Base-by-base conservation (phyloP, 1,140 invertebrate genomes). In the Nasonia vitripennis region DNA sequence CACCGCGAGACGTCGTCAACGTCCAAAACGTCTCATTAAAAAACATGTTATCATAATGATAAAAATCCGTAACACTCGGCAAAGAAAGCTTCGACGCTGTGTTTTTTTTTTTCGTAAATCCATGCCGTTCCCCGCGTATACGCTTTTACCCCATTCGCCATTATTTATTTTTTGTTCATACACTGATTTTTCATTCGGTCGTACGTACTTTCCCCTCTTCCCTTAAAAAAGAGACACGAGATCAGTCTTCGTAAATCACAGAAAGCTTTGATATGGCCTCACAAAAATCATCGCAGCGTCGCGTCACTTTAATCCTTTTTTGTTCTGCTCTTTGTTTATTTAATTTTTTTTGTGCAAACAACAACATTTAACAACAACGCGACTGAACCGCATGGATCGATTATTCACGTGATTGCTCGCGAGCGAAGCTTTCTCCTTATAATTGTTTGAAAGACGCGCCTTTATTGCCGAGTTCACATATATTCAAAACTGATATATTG, bases 181-280 rank as follows among this genome's bases (percentile, higher is more conserved):
- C 55, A 20, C 3, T 27, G 0, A 41, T 55, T 34, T 74, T 82
- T 55, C 20, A 37, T 77, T 70, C 70, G 41, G 11, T 62, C 51
- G 71, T 84, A 74, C 5, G 75, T 78, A 31, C 55, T 41, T 62
- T 67, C 31, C 23, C 17, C 31, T 45, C n/a, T 14, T 75, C 31
- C 12, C n/a, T 11, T 71, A 81, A 80, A 88, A 85, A 87, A 86
- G 73, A 87, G 87, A 90, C 90, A 91, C 88, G 87, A 88, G 88
- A 91, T 93, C 91, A 92, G 91, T 92, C 91, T 92, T 92, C 88
- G 89, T 91, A 89, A 91, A 93, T 93, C 92, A 93, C 92, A 93
- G 91, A 91, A 90, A 91, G 90, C 90, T 92, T 92, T 91, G 91
- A 93, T 93, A 92, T 92, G 92, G 89, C 90, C 90, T 90, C 88